Base-by-base conservation (phyloP, 2,113 vertebrate species). In the Pongo abelii region DNA sequence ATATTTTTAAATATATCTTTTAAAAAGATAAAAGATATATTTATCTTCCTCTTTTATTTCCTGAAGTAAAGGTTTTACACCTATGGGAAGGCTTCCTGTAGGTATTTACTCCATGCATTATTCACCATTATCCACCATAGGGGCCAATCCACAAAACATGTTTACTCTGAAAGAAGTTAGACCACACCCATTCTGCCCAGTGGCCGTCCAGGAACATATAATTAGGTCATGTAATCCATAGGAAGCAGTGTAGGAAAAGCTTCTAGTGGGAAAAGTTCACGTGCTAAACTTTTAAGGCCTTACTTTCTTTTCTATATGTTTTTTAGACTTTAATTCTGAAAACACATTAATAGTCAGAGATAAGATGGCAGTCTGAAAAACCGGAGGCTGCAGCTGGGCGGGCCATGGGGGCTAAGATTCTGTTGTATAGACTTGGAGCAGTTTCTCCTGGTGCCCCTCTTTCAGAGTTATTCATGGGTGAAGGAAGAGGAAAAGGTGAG, bases 171-270 rank as follows among this genome's bases (percentile, higher is more conserved):
- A 85, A 91, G 83, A 94, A 48, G 52, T 89, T 89, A 93, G 84
- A 84, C 69, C 85, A 89, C 94, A 96, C 92, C 79, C 84, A 95
- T 80, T 89, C 79, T 64, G 69, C 75, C 96, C 92, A 84, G 83
- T 74, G 4, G 6, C 57, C 94, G 84, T 95, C 69, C 55, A 43
- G 30, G 61, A 93, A 98, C 59, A 77, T 80, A 81, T 92, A 97
- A 97, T 90, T 93, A 96, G 85, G 86, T 77, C 89, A 93, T 75
- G 32, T 79, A 85, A 95, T 96, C 78, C 78, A 84, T 57, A 85
- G 95, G 75, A 96, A 95, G 79, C 46, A n/a, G 70, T 86, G 11
- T 40, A 96, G 59, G 27, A 88, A 64, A 96, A 96, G 86, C 94
- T 92, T 96, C 91, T 85, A 90, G 81, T 93, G 89, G 81, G 84